phyloP scores from a whole-genome alignment of 1,140 invertebrate species.

The Drosophila jambulina region DNA sequence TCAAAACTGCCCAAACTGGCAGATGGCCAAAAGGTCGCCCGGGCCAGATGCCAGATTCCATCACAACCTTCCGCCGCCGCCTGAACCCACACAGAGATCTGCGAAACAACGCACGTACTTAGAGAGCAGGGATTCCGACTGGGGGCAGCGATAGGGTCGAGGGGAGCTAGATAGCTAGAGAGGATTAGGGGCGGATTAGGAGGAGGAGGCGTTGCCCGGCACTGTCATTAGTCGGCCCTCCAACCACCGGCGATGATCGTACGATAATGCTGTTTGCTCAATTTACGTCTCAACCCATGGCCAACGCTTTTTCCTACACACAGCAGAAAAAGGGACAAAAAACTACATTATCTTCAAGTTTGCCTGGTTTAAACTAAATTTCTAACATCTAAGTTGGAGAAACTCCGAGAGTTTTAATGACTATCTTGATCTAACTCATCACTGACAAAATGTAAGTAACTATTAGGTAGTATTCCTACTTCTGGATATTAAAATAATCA shows the following conservation, averaged over 20 bases:
- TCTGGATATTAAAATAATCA: not conserved
- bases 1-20: slow-evolving; percentile 24
- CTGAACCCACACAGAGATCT: slow-evolving; percentile 17
- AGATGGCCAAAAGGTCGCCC: slow-evolving; percentile 40
- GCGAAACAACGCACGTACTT: slow-evolving; percentile 33
- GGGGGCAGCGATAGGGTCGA: no score
- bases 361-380: not conserved
- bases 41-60: slow-evolving; percentile 14
- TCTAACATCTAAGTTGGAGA: not conserved
- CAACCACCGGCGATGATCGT: slow-evolving; percentile 28
- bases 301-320: not conserved
- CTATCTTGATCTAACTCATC: not conserved
- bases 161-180: not conserved
- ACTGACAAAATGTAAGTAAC: no score
- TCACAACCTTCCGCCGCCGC: slow-evolving; percentile 20
- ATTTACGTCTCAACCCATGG: slow-evolving; percentile 17
- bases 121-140: slow-evolving; percentile 11
- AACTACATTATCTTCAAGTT: not conserved
- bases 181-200: slow-evolving; percentile 13
- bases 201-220: slow-evolving; percentile 26
- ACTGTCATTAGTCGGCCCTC: slow-evolving; percentile 51
- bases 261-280: slow-evolving; percentile 67
- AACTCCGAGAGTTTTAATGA: not conserved
- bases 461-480: not conserved
- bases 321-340: not conserved